Evolutionary conservation across 1,140 invertebrate species (phyloP), one percentile per base, ranked within the genome.

Genomic region (Monomorium pharaonis): DNA sequence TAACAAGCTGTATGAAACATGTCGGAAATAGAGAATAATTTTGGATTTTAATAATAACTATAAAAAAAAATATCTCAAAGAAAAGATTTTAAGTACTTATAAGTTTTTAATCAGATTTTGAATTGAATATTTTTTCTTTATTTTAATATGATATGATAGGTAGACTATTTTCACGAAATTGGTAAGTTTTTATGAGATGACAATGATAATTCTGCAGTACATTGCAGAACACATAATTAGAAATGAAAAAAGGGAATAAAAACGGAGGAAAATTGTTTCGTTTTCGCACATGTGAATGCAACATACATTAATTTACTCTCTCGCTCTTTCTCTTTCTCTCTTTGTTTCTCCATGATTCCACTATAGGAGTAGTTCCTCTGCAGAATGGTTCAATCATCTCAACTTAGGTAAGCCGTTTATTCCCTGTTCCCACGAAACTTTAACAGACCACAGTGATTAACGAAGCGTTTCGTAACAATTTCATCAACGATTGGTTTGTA

Each of bases 391-490:
- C 44, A 49, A 51, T 87, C 33, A 47, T 75, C 47, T 75, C 49
- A 24, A 62, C 62, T 78, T 60, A 76, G 54, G 60, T 47, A 72
- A 54, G 78, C 44, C 30, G 42, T 58, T 56, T 18, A 42, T 87
- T 69, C 21, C 16, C 30, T 47, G 18, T 12, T 44, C 18, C 33
- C 27, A 33, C 47, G 70, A 87, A 87, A 87, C 69, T 88, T 88
- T 51, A 80, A 84, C 37, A 27, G 33, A 69, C 56, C 33, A 51
- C 63, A 65, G 24, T 84, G 44, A 33, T 56, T 63, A 63, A 70
- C 27, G 14, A 54, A 30, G 33, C 37, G 33, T 72, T 85, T 85
- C 76, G 86, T 88, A 84, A 84, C 81, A 76, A 85, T 88, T 88
- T 85, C 75, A 74, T 78, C 75, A 88, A 24, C 30, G n/a, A 67